Conservation (phyloP, 2,888 invertebrate species). For the Sesamia inferens region DNA sequence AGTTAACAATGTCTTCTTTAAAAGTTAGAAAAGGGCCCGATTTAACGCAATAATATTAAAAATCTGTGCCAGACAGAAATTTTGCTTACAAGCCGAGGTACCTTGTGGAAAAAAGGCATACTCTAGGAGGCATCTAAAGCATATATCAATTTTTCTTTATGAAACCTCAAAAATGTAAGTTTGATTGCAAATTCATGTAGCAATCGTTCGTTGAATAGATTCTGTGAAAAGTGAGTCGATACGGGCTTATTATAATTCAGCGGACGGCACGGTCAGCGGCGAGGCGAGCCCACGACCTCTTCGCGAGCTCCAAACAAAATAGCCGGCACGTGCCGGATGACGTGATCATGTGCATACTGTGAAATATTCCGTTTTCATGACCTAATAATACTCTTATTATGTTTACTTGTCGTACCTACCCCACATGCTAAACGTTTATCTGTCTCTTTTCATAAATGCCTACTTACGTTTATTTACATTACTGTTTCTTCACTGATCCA, state of each 20-base stretch:
- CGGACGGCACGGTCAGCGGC: conserved; percentile 43
- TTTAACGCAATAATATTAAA: not conserved
- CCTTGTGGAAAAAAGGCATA: no score
- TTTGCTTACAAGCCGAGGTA: not conserved
- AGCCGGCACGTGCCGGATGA: conserved; percentile 49
- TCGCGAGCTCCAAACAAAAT: conserved; percentile 26
- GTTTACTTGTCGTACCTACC: conserved; percentile 7
- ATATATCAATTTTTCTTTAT: not conserved
- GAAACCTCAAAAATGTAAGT: conserved; percentile 8
- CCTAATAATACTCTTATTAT: conserved; percentile 5
- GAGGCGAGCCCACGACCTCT: conserved; percentile 15
- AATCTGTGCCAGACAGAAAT: not conserved
- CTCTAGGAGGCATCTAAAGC: not conserved
- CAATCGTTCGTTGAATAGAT: conserved; percentile 56
- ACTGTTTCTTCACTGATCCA: not conserved
- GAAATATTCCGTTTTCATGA: conserved; percentile 51
- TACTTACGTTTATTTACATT: no score
- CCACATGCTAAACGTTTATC: not conserved
- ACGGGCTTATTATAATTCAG: conserved; percentile 68
- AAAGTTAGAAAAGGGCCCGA: not conserved
- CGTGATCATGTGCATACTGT: conserved; percentile 48
- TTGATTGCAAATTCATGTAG: conserved; percentile 47
- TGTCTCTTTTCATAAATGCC: not conserved
- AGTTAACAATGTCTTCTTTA: not conserved
- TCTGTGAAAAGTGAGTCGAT: conserved; percentile 58